These are phyloP conservation scores for Acanthosepion esculentum DNA, from an alignment of 2,888 invertebrate genomes.

Conservation along the genomic window DNA sequence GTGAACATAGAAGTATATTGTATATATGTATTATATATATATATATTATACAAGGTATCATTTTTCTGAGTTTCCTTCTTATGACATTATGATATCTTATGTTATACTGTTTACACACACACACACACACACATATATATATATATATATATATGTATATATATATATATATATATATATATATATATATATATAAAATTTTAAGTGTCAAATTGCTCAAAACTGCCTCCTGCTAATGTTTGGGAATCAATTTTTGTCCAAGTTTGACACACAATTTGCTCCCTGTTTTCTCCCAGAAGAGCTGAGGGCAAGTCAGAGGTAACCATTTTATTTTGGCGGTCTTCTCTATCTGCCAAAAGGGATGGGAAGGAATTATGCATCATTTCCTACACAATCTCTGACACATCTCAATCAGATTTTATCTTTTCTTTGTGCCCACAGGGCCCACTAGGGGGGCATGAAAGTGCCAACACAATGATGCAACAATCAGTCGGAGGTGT, in stretches of 20 bases:
- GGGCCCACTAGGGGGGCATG: not conserved
- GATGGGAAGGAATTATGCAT: not conserved
- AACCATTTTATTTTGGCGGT: not conserved
- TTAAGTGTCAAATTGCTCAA: not conserved
- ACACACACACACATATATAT: no score
- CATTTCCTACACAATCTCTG: not conserved
- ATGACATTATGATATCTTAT: no score
- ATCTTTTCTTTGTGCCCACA: not conserved
- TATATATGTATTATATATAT: no score
- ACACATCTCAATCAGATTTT: not conserved
- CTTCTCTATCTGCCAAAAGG: not conserved
- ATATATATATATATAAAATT: no score
- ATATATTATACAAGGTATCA: no score
- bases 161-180: no score
- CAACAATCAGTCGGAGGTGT: not conserved
- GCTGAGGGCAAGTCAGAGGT: not conserved
- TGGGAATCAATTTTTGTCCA: not conserved
- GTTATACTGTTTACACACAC: no score
- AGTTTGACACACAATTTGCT: not conserved
- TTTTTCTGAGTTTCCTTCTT: no score
- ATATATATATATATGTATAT: no score
- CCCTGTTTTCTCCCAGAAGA: not conserved
- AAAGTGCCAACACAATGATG: not conserved
- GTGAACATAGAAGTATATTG: no score
- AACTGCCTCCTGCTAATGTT: not conserved